Conservation (phyloP, 2,797 vertebrate species). For the Diplodus puntazzo region DNA sequence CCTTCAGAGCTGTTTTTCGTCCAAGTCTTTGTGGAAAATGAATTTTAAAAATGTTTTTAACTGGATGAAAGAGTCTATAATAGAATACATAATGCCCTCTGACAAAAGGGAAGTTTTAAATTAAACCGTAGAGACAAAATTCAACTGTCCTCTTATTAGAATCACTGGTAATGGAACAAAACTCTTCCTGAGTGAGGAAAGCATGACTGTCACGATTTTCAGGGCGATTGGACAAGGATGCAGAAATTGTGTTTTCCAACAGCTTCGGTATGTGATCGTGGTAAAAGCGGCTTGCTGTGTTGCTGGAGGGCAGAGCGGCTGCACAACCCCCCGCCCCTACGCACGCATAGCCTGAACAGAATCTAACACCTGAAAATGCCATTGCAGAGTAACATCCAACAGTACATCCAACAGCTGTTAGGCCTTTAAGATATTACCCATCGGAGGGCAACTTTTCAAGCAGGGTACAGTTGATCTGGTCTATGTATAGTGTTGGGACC, state of each 20-base stretch:
- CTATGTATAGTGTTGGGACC: too few relatives aligned
- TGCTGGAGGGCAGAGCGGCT: conserved; percentile 43
- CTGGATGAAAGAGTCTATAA: neutral
- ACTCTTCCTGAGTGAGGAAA: conserved; percentile 33
- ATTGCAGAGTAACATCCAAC: too few relatives aligned
- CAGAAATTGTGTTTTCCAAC: conserved; percentile 43
- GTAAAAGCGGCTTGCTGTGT: conserved; percentile 38
- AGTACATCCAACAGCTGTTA: too few relatives aligned
- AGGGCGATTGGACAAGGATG: conserved; percentile 55
- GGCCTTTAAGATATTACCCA: too few relatives aligned
- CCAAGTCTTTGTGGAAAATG: conserved; percentile 28
- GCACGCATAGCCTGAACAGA: too few relatives aligned
- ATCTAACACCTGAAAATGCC: conserved; percentile 4
- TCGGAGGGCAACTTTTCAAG: too few relatives aligned
- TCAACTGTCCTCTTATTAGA: conserved; percentile 12
- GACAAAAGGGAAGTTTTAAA: neutral
- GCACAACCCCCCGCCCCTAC: too few relatives aligned
- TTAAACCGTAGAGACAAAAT: conserved; percentile 5
- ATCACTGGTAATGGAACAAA: conserved; percentile 18
- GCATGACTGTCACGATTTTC: conserved; percentile 51
- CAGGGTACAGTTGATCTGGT: too few relatives aligned
- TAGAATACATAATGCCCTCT: conserved; percentile 8
- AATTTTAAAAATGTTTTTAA: conserved; percentile 25
- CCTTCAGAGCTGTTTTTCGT: conserved; percentile 6
- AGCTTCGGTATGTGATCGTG: conserved; percentile 44